A percentile compares a stretch with the other conserved stretches of the same genome.
These are phyloP conservation scores for Crypturellus tataupa DNA, from an alignment of 2,797 vertebrate species.

Conservation along the genomic window DNA sequence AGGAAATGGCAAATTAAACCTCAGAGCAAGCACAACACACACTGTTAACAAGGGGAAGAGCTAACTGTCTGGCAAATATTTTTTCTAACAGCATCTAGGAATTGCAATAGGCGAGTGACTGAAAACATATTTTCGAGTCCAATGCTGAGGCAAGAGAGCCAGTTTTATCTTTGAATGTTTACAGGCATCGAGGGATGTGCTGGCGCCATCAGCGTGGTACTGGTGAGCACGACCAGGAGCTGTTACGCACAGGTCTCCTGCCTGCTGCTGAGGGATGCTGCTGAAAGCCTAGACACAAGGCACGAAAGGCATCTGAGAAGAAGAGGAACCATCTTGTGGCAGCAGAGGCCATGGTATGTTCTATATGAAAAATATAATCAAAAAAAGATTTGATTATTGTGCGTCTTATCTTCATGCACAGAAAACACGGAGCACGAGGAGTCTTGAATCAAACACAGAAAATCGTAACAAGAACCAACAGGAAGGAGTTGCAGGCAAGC, in stretches of 20 bases:
- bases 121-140: rapidly evolving
- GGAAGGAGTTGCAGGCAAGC: background rate
- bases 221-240: background rate
- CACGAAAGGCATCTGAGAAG: background rate
- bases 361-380: background rate
- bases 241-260: background rate
- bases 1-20: background rate
- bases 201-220: background rate
- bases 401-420: background rate
- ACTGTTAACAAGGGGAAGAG: rapidly evolving
- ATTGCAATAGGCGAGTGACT: background rate
- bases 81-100: rapidly evolving
- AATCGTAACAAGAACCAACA: background rate
- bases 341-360: rapidly evolving
- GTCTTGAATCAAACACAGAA: too few relatives aligned
- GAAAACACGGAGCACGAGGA: background rate
- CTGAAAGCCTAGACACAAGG: background rate
- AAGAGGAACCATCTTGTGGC: background rate
- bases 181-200: background rate
- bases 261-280: background rate
- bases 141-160: background rate
- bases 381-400: background rate
- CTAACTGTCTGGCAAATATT: background rate
- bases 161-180: background rate
- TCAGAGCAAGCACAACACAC: background rate